Evolutionary conservation across 1,140 invertebrate species (phyloP), one percentile per base, ranked within the genome.

Genomic region (Cephus cinctus): DNA sequence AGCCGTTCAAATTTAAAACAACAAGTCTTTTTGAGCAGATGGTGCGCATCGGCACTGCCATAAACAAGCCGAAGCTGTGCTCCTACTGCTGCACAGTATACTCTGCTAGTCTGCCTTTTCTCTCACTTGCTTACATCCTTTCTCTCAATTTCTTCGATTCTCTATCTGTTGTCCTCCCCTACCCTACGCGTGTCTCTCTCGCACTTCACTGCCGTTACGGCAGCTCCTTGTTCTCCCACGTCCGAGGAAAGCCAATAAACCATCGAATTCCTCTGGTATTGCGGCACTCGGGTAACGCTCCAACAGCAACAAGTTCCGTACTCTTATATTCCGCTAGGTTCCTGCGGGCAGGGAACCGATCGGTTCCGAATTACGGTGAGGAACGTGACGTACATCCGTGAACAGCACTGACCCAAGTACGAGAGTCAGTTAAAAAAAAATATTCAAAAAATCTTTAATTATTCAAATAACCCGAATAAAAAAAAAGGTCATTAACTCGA

Each of bases 231-330:
- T 71, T 66, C 65, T 56, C 52, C 65, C 70, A 72, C 69, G 67
- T 72, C 63, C 67, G 60, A 72, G 62, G 51, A 69, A 72, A 72
- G 63, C 69, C 70, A 74, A 73, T 73, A 75, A 72, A 75, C 69
- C 67, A 73, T 73, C 68, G 68, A 73, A 75, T 75, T 75, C 64
- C 63, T 61, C 53, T 58, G 69, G 57, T 72, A 68, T 72, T 62
- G 65, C 63, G 55, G 49, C 34, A 52, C 61, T 54, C 47, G 49
- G 63, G 50, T 56, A 45, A 56, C 56, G 59, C 54, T 59, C 43
- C 49, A 57, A 61, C 62, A 73, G 70, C 70, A 73, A 73, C 70
- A 73, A 73, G 70, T 71, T 58, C 57, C 56, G 49, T 43, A 46
- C 57, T 67, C 60, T 69, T 70, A 67, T 63, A 69, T 63, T 60